A percentile compares a stretch with the other conserved stretches of the same genome.
Evolutionary conservation across 2,113 vertebrate genomes (phyloP).

Genomic region (Hemicordylus capensis): DNA sequence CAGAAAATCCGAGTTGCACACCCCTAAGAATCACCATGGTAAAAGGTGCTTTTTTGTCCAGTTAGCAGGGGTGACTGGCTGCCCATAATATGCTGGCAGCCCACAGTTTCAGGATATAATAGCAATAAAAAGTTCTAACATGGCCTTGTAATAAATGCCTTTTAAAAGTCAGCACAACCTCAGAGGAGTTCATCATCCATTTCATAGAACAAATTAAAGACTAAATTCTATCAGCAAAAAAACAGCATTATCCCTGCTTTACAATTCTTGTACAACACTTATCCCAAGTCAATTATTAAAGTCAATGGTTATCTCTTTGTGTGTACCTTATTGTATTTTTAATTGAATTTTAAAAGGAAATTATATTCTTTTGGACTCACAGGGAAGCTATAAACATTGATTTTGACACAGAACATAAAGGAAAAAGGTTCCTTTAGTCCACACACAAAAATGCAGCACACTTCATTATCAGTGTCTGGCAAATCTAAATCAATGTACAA

Average conservation of each 20-base stretch:
- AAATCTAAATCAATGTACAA: background rate
- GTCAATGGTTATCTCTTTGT: constrained; percentile 21
- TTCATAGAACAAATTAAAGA: constrained; percentile 28
- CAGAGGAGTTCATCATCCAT: constrained; percentile 8
- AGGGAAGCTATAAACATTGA: constrained; percentile 15
- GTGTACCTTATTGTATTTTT: constrained; percentile 40
- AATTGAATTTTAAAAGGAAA: constrained; percentile 33
- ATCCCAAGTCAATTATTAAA: constrained; percentile 33
- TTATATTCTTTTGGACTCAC: constrained; percentile 6
- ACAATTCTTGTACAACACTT: constrained; percentile 17
- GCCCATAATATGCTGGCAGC: background rate
- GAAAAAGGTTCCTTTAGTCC: no score
- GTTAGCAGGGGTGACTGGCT: no score
- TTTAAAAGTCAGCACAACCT: constrained; percentile 14
- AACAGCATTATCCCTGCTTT: constrained; percentile 29
- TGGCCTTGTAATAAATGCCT: constrained; percentile 1
- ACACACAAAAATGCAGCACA: background rate
- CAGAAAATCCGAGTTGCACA: no score
- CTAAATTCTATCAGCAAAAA: constrained; percentile 21
- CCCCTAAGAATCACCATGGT: no score
- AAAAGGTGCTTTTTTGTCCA: no score
- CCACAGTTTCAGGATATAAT: background rate
- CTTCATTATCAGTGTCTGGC: background rate
- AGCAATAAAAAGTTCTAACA: background rate
- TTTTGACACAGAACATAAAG: background rate